Base-by-base conservation (phyloP, 2,113 vertebrate genomes). In the Myrmophylax atrothorax region DNA sequence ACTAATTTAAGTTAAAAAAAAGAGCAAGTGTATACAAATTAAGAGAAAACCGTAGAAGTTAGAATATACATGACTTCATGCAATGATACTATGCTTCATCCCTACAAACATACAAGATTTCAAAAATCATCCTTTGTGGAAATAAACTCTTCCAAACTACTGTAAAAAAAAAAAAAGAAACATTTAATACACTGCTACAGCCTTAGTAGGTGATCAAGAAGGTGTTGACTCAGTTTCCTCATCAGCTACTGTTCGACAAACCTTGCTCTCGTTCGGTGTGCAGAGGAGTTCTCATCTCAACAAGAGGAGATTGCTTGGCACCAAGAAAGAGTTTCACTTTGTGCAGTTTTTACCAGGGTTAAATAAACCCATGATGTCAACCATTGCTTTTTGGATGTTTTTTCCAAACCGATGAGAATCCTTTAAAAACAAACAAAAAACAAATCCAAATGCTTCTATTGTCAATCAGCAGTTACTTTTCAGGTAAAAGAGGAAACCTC, bases 331-430 rank as follows among this genome's bases (percentile, higher is more conserved):
- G 12, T 47, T 70, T 98, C 98, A 99, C 94, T 99, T 99, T 67
- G 97, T 98, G 55, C 98, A 98, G 59, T 99, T 98, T 33, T 85
- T 44, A 49, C 7, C 20, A 18, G 94, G 28, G 68, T 97, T 93
- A 85, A 99, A 99, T 74, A 99, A 98, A 68, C 28, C 58, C 93
- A 98, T 94, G 28, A 99, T 98, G 72, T 99, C 99, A 23, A 97
- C 53, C 99, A 99, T 97, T 38, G 99, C 98, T 80, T 98, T 97
- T 82, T n/a, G 95, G 94, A 99, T 97, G 96, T 99, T 98, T 89
- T 37, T 72, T 24, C 99, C 99, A 31, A 99, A 99, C 50, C 99
- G 99, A 72, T 99, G 99, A 1, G 99, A 99, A 92, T 99, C 99
- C 99, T 99, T 78, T 59, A 60, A 28, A 67, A 67, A 86, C 75